Conservation (phyloP, 2,797 vertebrate species). For the Oryzias dopingdopingensis region DNA sequence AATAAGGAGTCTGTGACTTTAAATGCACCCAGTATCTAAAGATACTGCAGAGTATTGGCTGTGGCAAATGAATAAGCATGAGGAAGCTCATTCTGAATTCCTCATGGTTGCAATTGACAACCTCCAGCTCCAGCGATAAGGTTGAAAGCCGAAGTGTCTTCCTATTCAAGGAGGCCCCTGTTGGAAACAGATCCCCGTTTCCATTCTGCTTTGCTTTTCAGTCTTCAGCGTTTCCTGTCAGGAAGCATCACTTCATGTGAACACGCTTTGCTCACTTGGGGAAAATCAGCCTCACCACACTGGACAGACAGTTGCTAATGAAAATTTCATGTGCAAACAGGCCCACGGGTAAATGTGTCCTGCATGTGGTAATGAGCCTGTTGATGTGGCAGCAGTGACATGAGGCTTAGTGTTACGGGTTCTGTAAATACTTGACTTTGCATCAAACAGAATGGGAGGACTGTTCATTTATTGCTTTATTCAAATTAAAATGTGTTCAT, state of each 20-base stretch:
- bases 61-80: neutral
- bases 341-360: conserved; percentile 7
- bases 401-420: conserved; percentile 11
- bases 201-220: conserved; percentile 28
- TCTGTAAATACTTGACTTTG: conserved; percentile 17
- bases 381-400: conserved; percentile 19
- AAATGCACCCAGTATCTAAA: neutral
- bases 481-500: neutral
- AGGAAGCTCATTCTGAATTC: neutral
- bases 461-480: conserved; percentile 65
- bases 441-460: too few relatives aligned
- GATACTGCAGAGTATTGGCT: neutral
- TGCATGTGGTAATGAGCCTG: conserved; percentile 20
- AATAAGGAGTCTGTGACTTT: too few relatives aligned
- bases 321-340: conserved; percentile 50
- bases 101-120: neutral
- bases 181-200: conserved; percentile 16
- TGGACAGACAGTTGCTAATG: conserved; percentile 32
- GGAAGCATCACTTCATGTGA: conserved; percentile 22
- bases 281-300: conserved; percentile 42
- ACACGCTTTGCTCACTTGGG: conserved; percentile 24
- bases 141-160: conserved; percentile 43
- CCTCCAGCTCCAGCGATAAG: conserved; percentile 7
- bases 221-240: conserved; percentile 12
- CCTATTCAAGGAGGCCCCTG: conserved; percentile 15